These are phyloP conservation scores for Ashinkailepas kermadecensis DNA, from an alignment of 2,888 invertebrate genomes.

Conservation along the genomic window DNA sequence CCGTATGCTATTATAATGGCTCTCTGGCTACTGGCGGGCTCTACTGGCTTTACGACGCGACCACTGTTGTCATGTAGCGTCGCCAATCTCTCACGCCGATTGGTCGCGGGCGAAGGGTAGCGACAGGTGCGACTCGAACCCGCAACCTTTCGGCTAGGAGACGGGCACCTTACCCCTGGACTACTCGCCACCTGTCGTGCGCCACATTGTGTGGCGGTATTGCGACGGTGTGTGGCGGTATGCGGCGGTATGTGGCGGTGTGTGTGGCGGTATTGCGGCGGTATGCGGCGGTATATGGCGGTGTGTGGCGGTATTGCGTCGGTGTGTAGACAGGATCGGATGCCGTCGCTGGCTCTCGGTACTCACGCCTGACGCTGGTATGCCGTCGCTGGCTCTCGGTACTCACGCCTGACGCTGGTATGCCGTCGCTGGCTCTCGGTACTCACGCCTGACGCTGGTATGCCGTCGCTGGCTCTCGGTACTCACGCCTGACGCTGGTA, in stretches of 20 bases:
- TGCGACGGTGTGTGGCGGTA: not conserved
- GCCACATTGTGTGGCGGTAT: not conserved
- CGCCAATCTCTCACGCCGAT: no score
- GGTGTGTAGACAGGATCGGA: no score
- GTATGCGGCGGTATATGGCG: not conserved
- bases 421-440: conserved; percentile 28
- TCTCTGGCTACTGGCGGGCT: no score
- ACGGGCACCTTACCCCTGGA: not conserved
- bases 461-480: conserved; percentile 28
- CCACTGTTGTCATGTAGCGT: no score
- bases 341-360: not conserved
- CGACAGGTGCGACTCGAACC: no score
- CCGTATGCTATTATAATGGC: no score
- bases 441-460: conserved; percentile 36
- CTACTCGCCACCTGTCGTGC: not conserved
- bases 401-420: conserved; percentile 36
- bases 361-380: conserved; percentile 36
- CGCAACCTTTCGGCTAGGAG: no score
- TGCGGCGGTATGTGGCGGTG: not conserved
- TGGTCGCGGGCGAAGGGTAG: no score
- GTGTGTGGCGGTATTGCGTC: not conserved
- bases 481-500: conserved; percentile 36
- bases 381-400: conserved; percentile 28
- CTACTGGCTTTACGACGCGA: no score
- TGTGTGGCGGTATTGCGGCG: not conserved